Conservation (phyloP, 2,888 invertebrate species). For the Sturmia bella region DNA sequence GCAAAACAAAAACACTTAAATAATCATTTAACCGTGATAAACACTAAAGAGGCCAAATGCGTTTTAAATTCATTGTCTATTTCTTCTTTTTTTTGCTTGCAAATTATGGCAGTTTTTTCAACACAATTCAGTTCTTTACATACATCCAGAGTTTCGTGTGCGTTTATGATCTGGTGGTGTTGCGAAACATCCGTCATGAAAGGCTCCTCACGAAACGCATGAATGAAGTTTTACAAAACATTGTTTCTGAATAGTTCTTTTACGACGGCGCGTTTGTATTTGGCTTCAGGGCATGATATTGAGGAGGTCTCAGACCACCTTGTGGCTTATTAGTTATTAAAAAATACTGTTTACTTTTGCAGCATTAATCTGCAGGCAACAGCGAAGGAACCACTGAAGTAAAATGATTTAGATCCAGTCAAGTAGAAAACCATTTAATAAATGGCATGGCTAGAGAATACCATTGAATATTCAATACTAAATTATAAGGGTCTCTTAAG, state of each 20-base stretch:
- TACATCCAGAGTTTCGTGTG: background rate
- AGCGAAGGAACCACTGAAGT: background rate
- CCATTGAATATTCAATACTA: too few species aligned
- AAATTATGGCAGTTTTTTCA: constrained; percentile 49
- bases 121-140: constrained; percentile 16
- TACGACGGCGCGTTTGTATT: constrained; percentile 36
- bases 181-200: constrained; percentile 27
- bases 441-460: constrained; percentile 19
- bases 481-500: too few species aligned
- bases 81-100: constrained; percentile 13
- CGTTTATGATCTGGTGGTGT: constrained; percentile 41
- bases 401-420: constrained; percentile 29
- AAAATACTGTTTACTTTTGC: constrained; percentile 27
- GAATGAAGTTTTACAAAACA: constrained; percentile 41
- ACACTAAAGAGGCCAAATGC: constrained; percentile 69
- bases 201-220: constrained; percentile 22
- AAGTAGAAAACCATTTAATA: constrained; percentile 41
- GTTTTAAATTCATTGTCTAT: constrained; percentile 55
- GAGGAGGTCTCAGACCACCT: constrained; percentile 66
- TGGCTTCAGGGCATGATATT: constrained; percentile 65
- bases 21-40: constrained; percentile 80
- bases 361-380: background rate
- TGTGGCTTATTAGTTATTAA: constrained; percentile 60
- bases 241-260: constrained; percentile 3
- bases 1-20: constrained; percentile 74